Evolutionary conservation across 2,888 invertebrate species (phyloP).

Genomic region (Adineta ricciae): DNA sequence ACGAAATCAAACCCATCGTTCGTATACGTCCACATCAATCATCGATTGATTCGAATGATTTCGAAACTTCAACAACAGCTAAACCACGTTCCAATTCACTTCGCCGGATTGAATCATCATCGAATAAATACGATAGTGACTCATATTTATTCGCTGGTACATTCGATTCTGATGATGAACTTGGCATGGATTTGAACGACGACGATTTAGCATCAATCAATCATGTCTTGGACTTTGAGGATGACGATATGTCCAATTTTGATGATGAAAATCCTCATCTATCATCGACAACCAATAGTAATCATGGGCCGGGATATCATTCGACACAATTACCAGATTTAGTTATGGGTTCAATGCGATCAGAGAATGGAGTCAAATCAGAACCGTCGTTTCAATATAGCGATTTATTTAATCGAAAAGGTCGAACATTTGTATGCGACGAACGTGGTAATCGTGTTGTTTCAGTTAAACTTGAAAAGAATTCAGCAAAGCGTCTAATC

Average conservation of each 20-base stretch:
- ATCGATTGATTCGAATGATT: background rate
- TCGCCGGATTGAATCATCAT: background rate
- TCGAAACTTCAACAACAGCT: background rate
- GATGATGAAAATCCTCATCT: background rate
- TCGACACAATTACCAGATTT: slow-evolving; percentile 18
- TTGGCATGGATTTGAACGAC: slow-evolving; percentile 11
- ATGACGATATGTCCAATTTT: slow-evolving; percentile 3
- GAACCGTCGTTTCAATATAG: slow-evolving; percentile 23
- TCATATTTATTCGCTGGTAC: background rate
- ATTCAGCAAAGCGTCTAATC: background rate
- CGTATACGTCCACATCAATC: slow-evolving; percentile 22
- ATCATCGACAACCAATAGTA: background rate
- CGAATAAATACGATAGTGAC: background rate
- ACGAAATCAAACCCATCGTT: slow-evolving; percentile 4
- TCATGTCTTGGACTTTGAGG: background rate
- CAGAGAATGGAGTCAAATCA: background rate
- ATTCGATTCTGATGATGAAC: slow-evolving; percentile 3
- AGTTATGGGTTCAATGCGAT: slow-evolving; percentile 2
- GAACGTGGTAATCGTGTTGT: slow-evolving; percentile 22
- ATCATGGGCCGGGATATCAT: background rate
- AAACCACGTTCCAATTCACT: background rate
- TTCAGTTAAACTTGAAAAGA: slow-evolving; percentile 14
- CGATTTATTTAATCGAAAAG: slow-evolving; percentile 21
- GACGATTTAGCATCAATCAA: slow-evolving; percentile 12
- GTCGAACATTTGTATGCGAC: slow-evolving; percentile 7